Base-by-base conservation (phyloP, 2,797 vertebrate genomes). In the Rhinophrynus dorsalis region DNA sequence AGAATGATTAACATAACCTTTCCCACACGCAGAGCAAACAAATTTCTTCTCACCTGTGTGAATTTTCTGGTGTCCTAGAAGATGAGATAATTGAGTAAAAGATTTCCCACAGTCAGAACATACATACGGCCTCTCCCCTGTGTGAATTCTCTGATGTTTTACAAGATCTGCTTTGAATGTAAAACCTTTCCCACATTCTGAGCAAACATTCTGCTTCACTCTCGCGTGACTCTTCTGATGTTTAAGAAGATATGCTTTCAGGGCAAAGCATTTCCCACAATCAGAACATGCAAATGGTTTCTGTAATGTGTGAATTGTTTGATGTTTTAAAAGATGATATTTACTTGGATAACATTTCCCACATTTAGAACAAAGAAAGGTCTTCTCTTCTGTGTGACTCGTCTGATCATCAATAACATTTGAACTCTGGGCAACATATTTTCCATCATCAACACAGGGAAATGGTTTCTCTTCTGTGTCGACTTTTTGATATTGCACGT, bases 231-330 rank as follows among this genome's bases (percentile, higher is more conserved):
- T 48, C 20, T 33, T 47, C n/a, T 24, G 10, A 15, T 67, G 65
- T 3, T 10, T 12, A 15, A 33, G 29, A 6, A 67, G 65, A 24
- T 44, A 47, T 17, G 40, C 47, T 5, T 32, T 45, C 3, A 32
- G n/a, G 6, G 52, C 35, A 10, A 57, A 67, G 33, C 26, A 35
- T 47, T 67, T 67, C 23, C 40, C 65, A n/a, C 65, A 67, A 12
- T 47, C 52, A 10, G 40, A 33, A 56, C 65, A 67, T 11, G 54
- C 8, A 24, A 35, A 67, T 2, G 40, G 52, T 26, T 67, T 57
- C 8, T 67, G 42, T 1, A 40, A 52, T 1, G 40, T 58, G 52
- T 67, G 51, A 38, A 38, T 38, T 5, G 5, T 38, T 13, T 38
- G 2, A 38, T 38, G 37, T 5, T 13, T 15, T 12, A 15, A 2